phyloP scores from a whole-genome alignment of 2,888 invertebrate species.

The Tenthredo scrophulariae region DNA sequence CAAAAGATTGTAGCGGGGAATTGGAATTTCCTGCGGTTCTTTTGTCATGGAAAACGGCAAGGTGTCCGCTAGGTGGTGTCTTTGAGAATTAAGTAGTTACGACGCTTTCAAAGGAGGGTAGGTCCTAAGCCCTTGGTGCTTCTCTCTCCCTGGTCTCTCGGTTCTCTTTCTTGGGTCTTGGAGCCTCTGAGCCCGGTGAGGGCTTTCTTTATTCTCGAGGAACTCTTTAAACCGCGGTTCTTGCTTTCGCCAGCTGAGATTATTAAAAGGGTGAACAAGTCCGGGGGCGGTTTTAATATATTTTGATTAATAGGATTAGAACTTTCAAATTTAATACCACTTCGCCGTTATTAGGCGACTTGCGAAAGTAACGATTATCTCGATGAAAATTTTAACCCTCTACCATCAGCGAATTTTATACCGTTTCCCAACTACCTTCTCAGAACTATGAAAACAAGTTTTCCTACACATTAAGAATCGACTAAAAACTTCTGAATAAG shows the following conservation, averaged over 20 bases:
- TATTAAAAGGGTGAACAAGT: slow-evolving; percentile 73
- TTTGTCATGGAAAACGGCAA: slow-evolving; percentile 73
- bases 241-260: slow-evolving; percentile 63
- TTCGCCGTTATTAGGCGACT: slow-evolving; percentile 52
- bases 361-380: slow-evolving; percentile 50
- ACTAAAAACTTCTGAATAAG: not conserved
- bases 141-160: slow-evolving; percentile 4
- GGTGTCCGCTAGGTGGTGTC: slow-evolving; percentile 65
- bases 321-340: slow-evolving; percentile 64
- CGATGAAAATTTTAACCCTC: slow-evolving; percentile 39
- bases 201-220: slow-evolving; percentile 67
- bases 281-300: slow-evolving; percentile 68
- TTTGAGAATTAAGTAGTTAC: slow-evolving; percentile 74
- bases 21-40: slow-evolving; percentile 72
- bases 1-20: slow-evolving; percentile 61
- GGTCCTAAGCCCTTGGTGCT: not conserved
- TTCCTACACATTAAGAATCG: not conserved
- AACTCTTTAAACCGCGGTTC: slow-evolving; percentile 70
- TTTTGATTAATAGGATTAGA: slow-evolving; percentile 75
- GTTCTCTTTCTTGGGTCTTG: not conserved
- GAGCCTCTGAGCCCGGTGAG: slow-evolving; percentile 23
- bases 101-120: slow-evolving; percentile 66
- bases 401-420: slow-evolving; percentile 16
- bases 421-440: not conserved
- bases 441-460: slow-evolving; percentile 18